Base-by-base conservation (phyloP, 2,888 invertebrate species). In the Tanaodytes sp. region DNA sequence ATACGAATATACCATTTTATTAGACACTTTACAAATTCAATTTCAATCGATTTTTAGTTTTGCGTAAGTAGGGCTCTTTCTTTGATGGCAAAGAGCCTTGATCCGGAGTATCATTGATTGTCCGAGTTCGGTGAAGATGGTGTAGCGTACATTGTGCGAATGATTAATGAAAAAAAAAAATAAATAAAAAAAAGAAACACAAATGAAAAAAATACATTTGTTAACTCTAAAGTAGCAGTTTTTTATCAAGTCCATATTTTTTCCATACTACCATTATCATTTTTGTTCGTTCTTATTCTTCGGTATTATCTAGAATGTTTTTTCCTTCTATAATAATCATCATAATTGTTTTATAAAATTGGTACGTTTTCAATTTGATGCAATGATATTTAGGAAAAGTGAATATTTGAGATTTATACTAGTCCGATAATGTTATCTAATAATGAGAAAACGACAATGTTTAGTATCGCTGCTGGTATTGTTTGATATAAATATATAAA, bases 41-140 rank as follows among this genome's bases (percentile, higher is more conserved):
- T 31, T 64, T 37, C 23, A 40, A 46, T 58, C 31, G 36, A 46
- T 37, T 11, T 52, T 52, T 54, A 19, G 45, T 40, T 59, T 40
- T 52, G 55, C 39, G 49, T 14, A 55, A 42, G 20, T 49, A 27
- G 23, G 3, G 52, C 12, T 1, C 15, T 14, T 37, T 57, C 48
- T 57, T 66, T 59, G 33, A 37, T 39, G 19, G 61, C 61, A 61
- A 67, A 61, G 61, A 23, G 67, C 54, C 61, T 55, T 67, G 33
- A 43, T 11, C n/a, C 39, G 40, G 68, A 68, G 57, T 58, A 12
- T 46, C 23, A 23, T 58, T 58, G 31, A 63, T 58, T 68, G 68
- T 68, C 68, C 58, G 58, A 68, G 52, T 68, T 62, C 63, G 58
- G 63, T 63, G 68, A 68, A 68, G 63, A 68, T 68, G 62, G 58